These are phyloP conservation scores for Philereme transversata DNA, from an alignment of 2,888 invertebrate genomes.

Conservation along the genomic window DNA sequence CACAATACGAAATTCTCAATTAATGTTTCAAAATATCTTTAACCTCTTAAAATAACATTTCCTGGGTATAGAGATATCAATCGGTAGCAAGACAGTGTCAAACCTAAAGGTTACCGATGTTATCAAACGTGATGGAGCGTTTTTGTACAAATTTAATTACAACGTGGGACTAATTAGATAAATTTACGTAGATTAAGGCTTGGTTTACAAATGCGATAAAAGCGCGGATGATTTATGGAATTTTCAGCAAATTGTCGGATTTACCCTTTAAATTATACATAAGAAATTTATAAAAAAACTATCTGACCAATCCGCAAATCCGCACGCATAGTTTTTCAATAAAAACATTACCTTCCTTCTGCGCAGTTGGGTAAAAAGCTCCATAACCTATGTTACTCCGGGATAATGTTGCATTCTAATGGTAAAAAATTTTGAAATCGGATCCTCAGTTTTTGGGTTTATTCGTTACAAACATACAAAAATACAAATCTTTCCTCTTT, in stretches of 20 bases:
- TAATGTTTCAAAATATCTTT: constrained; percentile 1
- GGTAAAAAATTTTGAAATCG: no score
- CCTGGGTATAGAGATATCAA: constrained; percentile 24
- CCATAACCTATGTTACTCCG: no score
- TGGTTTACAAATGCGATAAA: constrained; percentile 6
- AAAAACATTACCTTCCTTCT: no score
- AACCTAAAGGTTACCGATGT: constrained; percentile 28
- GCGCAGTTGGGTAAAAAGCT: no score
- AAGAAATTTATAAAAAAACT: no score
- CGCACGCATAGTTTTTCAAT: no score
- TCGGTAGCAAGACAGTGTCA: constrained; percentile 22
- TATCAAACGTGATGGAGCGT: constrained; percentile 31
- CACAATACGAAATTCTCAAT: background rate
- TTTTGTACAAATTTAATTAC: constrained; percentile 29
- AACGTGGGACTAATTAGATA: constrained; percentile 28
- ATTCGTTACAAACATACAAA: no score
- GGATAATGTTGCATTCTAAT: no score
- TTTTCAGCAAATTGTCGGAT: background rate
- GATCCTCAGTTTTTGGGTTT: no score
- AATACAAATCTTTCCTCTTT: no score
- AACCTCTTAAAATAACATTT: constrained; percentile 12
- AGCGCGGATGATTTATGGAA: background rate
- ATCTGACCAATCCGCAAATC: no score
- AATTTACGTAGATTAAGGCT: constrained; percentile 11
- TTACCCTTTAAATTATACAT: no score